These are phyloP conservation scores for Ips typographus DNA, from an alignment of 1,140 invertebrate species.

Conservation along the genomic window DNA sequence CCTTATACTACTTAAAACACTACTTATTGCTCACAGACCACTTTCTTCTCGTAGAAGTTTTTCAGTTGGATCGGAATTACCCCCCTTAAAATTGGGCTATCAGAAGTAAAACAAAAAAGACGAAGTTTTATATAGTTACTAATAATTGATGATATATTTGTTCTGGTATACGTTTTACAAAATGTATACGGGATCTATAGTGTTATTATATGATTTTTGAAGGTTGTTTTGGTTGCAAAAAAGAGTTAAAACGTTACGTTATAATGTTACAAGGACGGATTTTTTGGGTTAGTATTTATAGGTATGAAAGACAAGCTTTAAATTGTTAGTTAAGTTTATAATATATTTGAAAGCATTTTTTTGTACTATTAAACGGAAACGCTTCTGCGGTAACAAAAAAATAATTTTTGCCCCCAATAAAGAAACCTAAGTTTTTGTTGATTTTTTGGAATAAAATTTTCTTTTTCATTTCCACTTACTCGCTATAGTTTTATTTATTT, in stretches of 20 bases:
- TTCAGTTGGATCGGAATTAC: too few relatives aligned
- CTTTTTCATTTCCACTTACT: slow-evolving; percentile 41
- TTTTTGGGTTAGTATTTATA: slow-evolving; percentile 38
- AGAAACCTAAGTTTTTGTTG: slow-evolving; percentile 49
- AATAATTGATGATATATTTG: slow-evolving; percentile 18
- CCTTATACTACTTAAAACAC: too few relatives aligned
- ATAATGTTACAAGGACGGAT: slow-evolving; percentile 30
- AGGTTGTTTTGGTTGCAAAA: slow-evolving; percentile 30
- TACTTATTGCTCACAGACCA: too few relatives aligned
- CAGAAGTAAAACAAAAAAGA: slow-evolving; percentile 6
- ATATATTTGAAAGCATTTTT: slow-evolving; percentile 36
- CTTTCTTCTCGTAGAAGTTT: too few relatives aligned
- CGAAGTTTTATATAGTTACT: slow-evolving; percentile 1
- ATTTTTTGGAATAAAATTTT: slow-evolving; percentile 49
- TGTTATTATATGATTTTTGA: slow-evolving; percentile 11
- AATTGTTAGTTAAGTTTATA: slow-evolving; percentile 42
- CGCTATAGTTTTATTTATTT: slow-evolving; percentile 40
- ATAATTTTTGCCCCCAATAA: slow-evolving; percentile 14
- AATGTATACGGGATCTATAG: slow-evolving; percentile 31
- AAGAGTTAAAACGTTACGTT: slow-evolving; percentile 29
- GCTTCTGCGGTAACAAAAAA: too few relatives aligned
- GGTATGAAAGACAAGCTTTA: slow-evolving; percentile 41
- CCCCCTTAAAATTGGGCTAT: not conserved
- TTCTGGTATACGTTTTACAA: slow-evolving; percentile 34
- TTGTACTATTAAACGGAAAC: slow-evolving; percentile 37